A percentile compares a stretch with the other conserved stretches of the same genome.
Evolutionary conservation across 2,888 invertebrate genomes (phyloP).

Genomic region (Apotomis capreana): DNA sequence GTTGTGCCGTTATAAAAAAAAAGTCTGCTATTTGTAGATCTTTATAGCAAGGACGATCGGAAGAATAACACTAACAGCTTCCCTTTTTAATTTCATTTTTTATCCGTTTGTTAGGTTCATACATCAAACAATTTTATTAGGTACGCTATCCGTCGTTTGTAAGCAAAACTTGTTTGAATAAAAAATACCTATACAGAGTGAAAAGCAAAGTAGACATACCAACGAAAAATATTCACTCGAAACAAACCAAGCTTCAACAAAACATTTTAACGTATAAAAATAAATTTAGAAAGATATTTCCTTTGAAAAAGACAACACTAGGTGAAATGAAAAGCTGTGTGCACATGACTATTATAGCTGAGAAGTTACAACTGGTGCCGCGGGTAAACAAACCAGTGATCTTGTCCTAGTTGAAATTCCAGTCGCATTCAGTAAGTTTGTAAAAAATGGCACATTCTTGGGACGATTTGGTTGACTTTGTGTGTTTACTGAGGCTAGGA

Average conservation of each 20-base stretch:
- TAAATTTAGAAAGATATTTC: slow-evolving; percentile 19
- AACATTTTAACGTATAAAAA: slow-evolving; percentile 14
- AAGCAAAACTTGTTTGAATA: not conserved
- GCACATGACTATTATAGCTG: slow-evolving; percentile 33
- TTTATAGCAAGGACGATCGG: no score
- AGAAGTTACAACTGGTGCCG: not conserved
- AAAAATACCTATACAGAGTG: not conserved
- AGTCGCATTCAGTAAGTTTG: slow-evolving; percentile 11
- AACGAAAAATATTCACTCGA: not conserved
- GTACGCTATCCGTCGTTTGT: not conserved
- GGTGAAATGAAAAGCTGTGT: slow-evolving; percentile 29
- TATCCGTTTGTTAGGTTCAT: no score
- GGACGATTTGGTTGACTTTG: slow-evolving; percentile 24
- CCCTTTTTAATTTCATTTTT: no score
- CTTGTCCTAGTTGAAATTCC: slow-evolving; percentile 23
- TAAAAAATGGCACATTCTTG: slow-evolving; percentile 22
- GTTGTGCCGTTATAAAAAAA: no score
- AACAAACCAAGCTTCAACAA: slow-evolving; percentile 1
- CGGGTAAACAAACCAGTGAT: slow-evolving; percentile 24
- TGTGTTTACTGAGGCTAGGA: slow-evolving; percentile 22
- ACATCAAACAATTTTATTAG: no score
- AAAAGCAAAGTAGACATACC: not conserved
- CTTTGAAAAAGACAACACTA: not conserved
- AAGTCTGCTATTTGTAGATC: no score
- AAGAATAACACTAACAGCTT: no score